Evolutionary conservation across 2,113 vertebrate genomes (phyloP).

Genomic region (Erythrocercus mccallii): DNA sequence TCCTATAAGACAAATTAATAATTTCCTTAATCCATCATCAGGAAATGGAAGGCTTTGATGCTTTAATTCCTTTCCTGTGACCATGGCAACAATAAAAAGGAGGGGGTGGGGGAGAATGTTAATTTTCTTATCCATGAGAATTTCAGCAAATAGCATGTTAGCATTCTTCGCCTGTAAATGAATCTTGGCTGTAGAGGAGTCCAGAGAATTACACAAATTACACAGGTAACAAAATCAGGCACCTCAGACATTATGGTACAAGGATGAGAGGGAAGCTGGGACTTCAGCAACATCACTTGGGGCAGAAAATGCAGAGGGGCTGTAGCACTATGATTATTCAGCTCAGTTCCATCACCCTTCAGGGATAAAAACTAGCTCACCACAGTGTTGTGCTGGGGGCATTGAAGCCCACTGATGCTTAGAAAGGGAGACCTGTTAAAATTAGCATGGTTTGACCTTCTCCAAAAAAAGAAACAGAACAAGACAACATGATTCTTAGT

Average conservation of each 20-base stretch:
- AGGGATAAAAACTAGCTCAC: not conserved
- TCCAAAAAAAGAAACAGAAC: not conserved
- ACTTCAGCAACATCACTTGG: not conserved
- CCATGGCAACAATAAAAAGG: slow-evolving; percentile 62
- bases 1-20: slow-evolving; percentile 62
- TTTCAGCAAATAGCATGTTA: slow-evolving; percentile 4
- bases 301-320: not conserved
- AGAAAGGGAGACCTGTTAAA: not conserved
- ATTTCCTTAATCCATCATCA: slow-evolving; percentile 58
- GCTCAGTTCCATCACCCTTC: not conserved
- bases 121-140: slow-evolving; percentile 55
- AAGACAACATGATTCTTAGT: not conserved
- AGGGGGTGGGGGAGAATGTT: not conserved
- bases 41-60: slow-evolving; percentile 56
- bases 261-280: not conserved
- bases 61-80: slow-evolving; percentile 65
- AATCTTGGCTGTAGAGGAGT: not conserved
- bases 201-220: not conserved
- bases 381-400: not conserved
- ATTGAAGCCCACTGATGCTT: not conserved
- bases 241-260: not conserved
- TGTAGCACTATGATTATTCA: not conserved
- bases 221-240: not conserved
- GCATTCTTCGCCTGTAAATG: not conserved
- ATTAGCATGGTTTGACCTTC: not conserved